Conservation (phyloP, 2,113 vertebrate genomes). For the Collichthys lucidus region DNA sequence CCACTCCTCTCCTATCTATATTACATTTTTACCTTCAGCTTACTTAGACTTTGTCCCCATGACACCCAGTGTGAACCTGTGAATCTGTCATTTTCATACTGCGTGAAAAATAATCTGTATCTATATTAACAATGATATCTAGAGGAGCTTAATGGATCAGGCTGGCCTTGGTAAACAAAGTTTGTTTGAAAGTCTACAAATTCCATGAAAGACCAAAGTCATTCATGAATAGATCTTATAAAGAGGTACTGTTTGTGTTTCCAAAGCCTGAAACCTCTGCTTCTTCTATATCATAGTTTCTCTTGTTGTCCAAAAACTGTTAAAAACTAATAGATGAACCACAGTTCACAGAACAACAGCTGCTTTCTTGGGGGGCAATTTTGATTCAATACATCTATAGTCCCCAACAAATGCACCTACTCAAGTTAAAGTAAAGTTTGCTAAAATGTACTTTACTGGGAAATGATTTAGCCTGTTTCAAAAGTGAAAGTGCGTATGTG, state of each 20-base stretch:
- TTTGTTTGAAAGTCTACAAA: neutral
- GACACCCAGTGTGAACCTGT: neutral
- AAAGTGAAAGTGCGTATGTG: neutral
- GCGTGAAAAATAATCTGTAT: constrained; percentile 21
- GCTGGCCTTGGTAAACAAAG: neutral
- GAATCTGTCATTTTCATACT: constrained; percentile 9
- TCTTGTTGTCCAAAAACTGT: too few relatives aligned
- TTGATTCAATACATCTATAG: too few relatives aligned
- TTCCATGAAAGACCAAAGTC: neutral
- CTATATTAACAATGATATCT: constrained; percentile 13
- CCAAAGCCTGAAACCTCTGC: too few relatives aligned
- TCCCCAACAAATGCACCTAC: too few relatives aligned
- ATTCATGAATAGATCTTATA: neutral
- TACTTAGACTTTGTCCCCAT: constrained; percentile 62
- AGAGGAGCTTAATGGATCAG: neutral
- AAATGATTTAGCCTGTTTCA: neutral
- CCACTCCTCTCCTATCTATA: constrained; percentile 69
- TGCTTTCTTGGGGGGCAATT: too few relatives aligned
- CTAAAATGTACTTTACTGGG: neutral
- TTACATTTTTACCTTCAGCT: constrained; percentile 57
- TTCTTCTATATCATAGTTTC: too few relatives aligned
- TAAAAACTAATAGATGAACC: too few relatives aligned
- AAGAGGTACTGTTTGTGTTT: neutral
- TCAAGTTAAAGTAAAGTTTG: neutral
- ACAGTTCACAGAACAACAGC: too few relatives aligned